A percentile compares a stretch with the other conserved stretches of the same genome.
Conservation (phyloP, 2,888 invertebrate species). For the Chrysolina haemoptera region DNA sequence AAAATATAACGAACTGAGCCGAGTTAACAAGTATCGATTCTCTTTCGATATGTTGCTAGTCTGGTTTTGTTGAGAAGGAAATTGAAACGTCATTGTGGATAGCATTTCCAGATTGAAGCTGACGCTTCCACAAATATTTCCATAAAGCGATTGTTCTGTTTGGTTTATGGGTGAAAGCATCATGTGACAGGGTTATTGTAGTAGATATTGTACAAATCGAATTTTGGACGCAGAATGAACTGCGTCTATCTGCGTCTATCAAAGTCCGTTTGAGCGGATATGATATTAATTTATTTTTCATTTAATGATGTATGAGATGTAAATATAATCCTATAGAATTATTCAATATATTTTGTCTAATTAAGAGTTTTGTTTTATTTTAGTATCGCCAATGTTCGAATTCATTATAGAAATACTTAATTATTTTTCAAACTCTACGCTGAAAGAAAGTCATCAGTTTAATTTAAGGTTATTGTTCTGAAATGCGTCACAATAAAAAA, state of each 20-base stretch:
- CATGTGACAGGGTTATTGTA: slow-evolving; percentile 6
- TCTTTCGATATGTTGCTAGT: slow-evolving; percentile 20
- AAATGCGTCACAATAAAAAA: too few species aligned
- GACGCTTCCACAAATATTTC: slow-evolving; percentile 17
- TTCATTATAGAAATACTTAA: too few species aligned
- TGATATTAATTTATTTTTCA: slow-evolving; percentile 26
- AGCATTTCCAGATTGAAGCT: slow-evolving; percentile 31
- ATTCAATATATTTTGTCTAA: slow-evolving; percentile 36
- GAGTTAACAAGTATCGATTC: slow-evolving; percentile 15
- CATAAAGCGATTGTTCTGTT: slow-evolving; percentile 8
- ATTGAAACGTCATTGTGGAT: slow-evolving; percentile 45
- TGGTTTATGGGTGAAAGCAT: slow-evolving; percentile 8
- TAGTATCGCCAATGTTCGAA: too few species aligned
- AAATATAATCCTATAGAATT: slow-evolving; percentile 28
- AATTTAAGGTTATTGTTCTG: too few species aligned
- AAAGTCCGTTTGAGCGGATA: neutral
- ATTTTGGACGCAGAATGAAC: neutral
- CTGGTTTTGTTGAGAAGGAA: slow-evolving; percentile 40
- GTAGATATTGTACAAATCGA: slow-evolving; percentile 19
- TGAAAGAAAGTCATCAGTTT: too few species aligned
- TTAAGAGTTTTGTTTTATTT: slow-evolving; percentile 37
- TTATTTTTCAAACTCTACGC: too few species aligned
- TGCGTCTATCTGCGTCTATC: neutral
- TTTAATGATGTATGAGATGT: slow-evolving; percentile 21
- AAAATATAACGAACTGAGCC: slow-evolving; percentile 13